Conservation (phyloP, 2,888 invertebrate genomes). For the Ectemnius continuus region DNA sequence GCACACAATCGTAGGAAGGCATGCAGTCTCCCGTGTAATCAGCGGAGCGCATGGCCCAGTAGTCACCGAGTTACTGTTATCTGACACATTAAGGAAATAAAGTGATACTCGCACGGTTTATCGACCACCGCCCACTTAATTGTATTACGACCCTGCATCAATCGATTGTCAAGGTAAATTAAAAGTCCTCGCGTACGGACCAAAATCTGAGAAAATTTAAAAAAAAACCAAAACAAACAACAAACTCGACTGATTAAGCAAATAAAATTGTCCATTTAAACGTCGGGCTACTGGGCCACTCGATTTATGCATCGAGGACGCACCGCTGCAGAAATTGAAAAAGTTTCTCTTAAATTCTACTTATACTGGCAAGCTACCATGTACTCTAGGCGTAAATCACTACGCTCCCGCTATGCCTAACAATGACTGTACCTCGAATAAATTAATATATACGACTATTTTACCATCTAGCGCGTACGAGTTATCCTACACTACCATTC, state of each 20-base stretch:
- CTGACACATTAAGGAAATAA: neutral
- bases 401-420: constrained; percentile 44
- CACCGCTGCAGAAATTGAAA: neutral
- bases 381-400: constrained; percentile 40
- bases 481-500: constrained; percentile 12
- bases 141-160: neutral
- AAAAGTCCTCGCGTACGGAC: neutral
- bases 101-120: neutral
- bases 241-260: neutral
- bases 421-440: constrained; percentile 62
- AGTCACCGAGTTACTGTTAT: constrained; percentile 1
- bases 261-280: neutral
- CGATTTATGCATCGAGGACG: neutral
- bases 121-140: neutral
- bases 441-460: constrained; percentile 64
- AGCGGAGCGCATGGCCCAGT: constrained; percentile 4
- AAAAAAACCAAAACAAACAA: neutral
- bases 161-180: neutral
- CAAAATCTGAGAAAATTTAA: neutral
- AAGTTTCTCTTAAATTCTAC: constrained; percentile 37
- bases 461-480: too few species aligned
- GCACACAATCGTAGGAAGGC: constrained; percentile 31
- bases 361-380: constrained; percentile 70
- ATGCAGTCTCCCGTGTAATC: constrained; percentile 40
- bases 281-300: neutral